Base-by-base conservation (phyloP, 1,140 invertebrate species). In the Chrysoperla carnea region DNA sequence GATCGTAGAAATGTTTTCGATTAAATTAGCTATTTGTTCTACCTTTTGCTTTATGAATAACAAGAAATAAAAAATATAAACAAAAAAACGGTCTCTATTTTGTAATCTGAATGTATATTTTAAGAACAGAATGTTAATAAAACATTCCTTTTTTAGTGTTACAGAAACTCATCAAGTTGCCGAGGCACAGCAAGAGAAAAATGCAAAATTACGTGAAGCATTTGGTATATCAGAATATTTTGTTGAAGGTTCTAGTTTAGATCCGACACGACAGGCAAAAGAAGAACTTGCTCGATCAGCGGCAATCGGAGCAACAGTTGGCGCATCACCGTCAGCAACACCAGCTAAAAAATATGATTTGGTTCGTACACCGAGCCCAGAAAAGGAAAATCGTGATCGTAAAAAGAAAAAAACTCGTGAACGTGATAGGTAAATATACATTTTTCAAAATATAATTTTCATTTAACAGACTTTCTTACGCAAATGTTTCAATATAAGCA, bases 131-230 rank as follows among this genome's bases (percentile, higher is more conserved):
- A n/a, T n/a, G n/a, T n/a, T n/a, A n/a, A n/a, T n/a, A n/a, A n/a
- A n/a, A n/a, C n/a, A n/a, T n/a, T n/a, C n/a, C n/a, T n/a, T 52
- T 60, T 73, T 6, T 61, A 92, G 88, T 65, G 86, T 88, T 14
- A 84, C 84, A 42, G 91, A 95, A 56, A 94, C 87, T 37, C 92
- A 97, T 67, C 86, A 94, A 60, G 76, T 94, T 43, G 91, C 92
- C 3, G 88, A 92, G 62, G 90, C 91, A n/a, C 91, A 94, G 57
- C 83, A 89, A 57, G 84, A 92, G 55, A 95, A 96, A 63, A 97
- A 97, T 72, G 84, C 83, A 6, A 78, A 79, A 40, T 65, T 96
- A 40, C 76, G 89, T 37, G 84, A 91, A 58, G 92, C 92, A 1
- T 95, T 98, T 62, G 91, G 92, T 38, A 90, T 98, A 48, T 86